These are phyloP conservation scores for Pyrrhia umbra DNA, from an alignment of 2,888 invertebrate genomes.

Conservation along the genomic window DNA sequence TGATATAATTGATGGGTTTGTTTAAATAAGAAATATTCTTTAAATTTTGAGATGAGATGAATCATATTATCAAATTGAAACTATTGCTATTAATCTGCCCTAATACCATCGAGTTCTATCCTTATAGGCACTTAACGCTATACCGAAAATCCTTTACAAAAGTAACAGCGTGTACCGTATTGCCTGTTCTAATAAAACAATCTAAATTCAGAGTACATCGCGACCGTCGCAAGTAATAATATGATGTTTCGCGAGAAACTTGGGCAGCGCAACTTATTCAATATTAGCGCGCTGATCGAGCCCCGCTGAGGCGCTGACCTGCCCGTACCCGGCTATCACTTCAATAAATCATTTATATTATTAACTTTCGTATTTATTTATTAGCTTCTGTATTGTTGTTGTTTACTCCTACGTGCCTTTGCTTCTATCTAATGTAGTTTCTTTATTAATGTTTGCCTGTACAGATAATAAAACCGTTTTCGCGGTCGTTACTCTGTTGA, in stretches of 20 bases:
- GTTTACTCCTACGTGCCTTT: slow-evolving; percentile 44
- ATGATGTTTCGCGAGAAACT: slow-evolving; percentile 87
- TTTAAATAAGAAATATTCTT: too few species aligned
- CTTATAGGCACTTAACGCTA: neutral
- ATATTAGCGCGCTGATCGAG: slow-evolving; percentile 78
- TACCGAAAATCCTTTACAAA: neutral
- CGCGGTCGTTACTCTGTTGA: slow-evolving; percentile 25
- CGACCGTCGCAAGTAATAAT: slow-evolving; percentile 82
- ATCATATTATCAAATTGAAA: too few species aligned
- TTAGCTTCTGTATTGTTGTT: slow-evolving; percentile 50
- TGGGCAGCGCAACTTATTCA: slow-evolving; percentile 87
- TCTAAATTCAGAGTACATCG: slow-evolving; percentile 83
- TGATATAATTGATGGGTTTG: too few species aligned
- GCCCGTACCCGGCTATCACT: slow-evolving; percentile 67
- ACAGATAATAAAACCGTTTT: slow-evolving; percentile 30
- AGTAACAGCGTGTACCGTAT: slow-evolving; percentile 24
- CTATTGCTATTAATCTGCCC: too few species aligned
- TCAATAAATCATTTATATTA: slow-evolving; percentile 71
- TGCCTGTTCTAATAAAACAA: slow-evolving; percentile 76
- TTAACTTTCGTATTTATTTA: slow-evolving; percentile 62
- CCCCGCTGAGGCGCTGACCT: slow-evolving; percentile 63
- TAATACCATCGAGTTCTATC: too few species aligned
- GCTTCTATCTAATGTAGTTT: slow-evolving; percentile 47
- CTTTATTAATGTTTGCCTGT: slow-evolving; percentile 38
- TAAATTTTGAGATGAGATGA: too few species aligned